Evolutionary conservation across 2,797 vertebrate genomes (phyloP).

Genomic region (Anabas testudineus): DNA sequence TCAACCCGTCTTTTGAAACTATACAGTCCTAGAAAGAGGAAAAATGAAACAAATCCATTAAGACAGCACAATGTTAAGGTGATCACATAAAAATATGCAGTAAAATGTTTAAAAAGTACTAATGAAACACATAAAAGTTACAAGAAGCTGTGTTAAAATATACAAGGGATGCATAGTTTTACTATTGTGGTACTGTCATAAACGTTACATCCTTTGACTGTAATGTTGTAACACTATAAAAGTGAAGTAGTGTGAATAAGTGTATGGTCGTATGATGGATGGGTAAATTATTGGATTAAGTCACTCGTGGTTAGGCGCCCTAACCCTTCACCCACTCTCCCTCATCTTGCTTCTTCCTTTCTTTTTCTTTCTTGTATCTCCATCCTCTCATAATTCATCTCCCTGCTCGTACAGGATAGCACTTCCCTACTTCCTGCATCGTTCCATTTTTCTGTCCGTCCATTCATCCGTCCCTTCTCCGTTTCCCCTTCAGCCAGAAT

Average conservation of each 20-base stretch:
- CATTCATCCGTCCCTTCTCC: constrained; percentile 19
- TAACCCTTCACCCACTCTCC: constrained; percentile 6
- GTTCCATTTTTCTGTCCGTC: constrained; percentile 15
- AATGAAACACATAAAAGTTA: no score
- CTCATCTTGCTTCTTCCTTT: neutral
- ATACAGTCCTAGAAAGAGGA: neutral
- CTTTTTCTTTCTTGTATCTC: constrained; percentile 7
- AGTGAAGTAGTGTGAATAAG: constrained; percentile 40
- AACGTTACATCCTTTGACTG: neutral
- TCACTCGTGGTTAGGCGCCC: constrained; percentile 37
- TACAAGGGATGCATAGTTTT: no score
- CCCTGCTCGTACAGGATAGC: neutral
- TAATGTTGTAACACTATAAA: constrained; percentile 15
- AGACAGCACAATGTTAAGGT: no score
- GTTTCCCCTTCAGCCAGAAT: constrained; percentile 37
- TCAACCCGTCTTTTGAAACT: neutral
- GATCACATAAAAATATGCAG: neutral
- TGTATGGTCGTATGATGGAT: constrained; percentile 39
- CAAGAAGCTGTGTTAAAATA: no score
- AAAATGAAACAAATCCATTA: no score
- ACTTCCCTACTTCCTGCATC: neutral
- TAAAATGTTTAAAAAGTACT: no score
- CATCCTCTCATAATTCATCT: constrained; percentile 2
- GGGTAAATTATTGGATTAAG: constrained; percentile 47
- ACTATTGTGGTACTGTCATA: no score